Conservation (phyloP, 2,797 vertebrate species). For the Cichlasoma orientale region DNA sequence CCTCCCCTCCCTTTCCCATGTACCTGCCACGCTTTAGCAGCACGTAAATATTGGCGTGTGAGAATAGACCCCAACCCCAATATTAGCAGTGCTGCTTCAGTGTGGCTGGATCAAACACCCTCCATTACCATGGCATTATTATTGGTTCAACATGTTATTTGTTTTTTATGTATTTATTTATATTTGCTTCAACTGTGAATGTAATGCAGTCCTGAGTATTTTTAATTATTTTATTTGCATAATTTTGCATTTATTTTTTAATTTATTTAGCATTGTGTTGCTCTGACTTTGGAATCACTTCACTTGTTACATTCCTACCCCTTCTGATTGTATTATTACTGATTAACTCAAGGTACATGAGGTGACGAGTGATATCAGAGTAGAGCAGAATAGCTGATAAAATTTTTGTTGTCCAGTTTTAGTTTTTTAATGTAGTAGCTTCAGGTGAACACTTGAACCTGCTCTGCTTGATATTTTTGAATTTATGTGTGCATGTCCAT, state of each 20-base stretch:
- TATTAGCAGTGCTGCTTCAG: slow-evolving; percentile 99
- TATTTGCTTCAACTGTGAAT: slow-evolving; percentile 16
- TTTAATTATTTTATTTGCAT: not conserved
- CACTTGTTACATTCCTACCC: slow-evolving; percentile 24
- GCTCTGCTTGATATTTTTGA: slow-evolving; percentile 19
- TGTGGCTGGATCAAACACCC: slow-evolving; percentile 85
- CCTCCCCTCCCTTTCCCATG: slow-evolving; percentile 48
- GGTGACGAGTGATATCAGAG: slow-evolving; percentile 18
- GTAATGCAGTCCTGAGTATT: slow-evolving; percentile 10
- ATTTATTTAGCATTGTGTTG: slow-evolving; percentile 18
- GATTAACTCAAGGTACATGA: slow-evolving; percentile 40
- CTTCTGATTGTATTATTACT: slow-evolving; percentile 50
- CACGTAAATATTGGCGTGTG: slow-evolving; percentile 99
- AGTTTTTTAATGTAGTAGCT: not conserved
- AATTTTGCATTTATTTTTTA: not conserved
- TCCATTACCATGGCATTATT: slow-evolving; percentile 58
- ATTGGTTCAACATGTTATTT: slow-evolving; percentile 29
- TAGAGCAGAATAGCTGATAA: slow-evolving; percentile 31
- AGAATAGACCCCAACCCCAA: slow-evolving; percentile 90
- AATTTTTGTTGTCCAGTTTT: slow-evolving; percentile 12
- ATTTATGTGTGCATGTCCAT: slow-evolving; percentile 30
- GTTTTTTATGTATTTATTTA: not conserved
- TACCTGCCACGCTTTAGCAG: slow-evolving; percentile 97
- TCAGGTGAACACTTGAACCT: slow-evolving; percentile 36
- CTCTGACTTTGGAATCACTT: slow-evolving; percentile 23